A percentile compares a stretch with the other conserved stretches of the same genome.
Evolutionary conservation across 2,888 invertebrate genomes (phyloP).

Genomic region (Eretmocerus hayati): DNA sequence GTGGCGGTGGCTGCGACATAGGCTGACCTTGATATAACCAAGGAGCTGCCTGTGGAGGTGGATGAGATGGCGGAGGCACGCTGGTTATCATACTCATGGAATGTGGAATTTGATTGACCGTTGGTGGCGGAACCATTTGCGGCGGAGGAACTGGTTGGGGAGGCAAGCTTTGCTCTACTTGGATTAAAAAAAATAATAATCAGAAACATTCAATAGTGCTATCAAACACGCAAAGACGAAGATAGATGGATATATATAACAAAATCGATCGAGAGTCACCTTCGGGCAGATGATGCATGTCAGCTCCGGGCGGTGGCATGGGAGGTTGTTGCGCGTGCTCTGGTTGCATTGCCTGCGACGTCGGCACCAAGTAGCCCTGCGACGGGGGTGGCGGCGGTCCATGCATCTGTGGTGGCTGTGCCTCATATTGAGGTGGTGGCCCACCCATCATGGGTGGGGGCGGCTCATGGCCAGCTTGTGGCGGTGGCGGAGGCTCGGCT

Average conservation of each 20-base stretch:
- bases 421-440: constrained; percentile 18
- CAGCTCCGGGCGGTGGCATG: constrained; percentile 47
- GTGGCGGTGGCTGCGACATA: constrained; percentile 31
- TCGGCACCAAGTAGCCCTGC: constrained; percentile 31
- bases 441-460: constrained; percentile 28
- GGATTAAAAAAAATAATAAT: not conserved
- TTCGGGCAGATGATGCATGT: constrained; percentile 49
- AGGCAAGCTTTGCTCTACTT: constrained; percentile 49
- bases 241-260: not conserved
- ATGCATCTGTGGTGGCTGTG: constrained; percentile 30
- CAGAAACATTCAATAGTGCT: not conserved
- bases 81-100: constrained; percentile 41
- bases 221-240: too few relatives aligned
- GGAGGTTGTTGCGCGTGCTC: constrained; percentile 40
- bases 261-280: constrained; percentile 4
- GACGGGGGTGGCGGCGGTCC: constrained; percentile 32
- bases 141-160: constrained; percentile 45
- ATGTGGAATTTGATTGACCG: constrained; percentile 36
- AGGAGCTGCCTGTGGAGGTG: constrained; percentile 40
- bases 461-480: constrained; percentile 37
- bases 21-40: constrained; percentile 41
- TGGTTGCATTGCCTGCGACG: constrained; percentile 32
- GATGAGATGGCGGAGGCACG: constrained; percentile 41
- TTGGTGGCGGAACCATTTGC: constrained; percentile 43
- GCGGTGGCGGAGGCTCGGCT: constrained; percentile 33